Conservation (phyloP, 1,140 invertebrate genomes). For the Oscheius sp. region DNA sequence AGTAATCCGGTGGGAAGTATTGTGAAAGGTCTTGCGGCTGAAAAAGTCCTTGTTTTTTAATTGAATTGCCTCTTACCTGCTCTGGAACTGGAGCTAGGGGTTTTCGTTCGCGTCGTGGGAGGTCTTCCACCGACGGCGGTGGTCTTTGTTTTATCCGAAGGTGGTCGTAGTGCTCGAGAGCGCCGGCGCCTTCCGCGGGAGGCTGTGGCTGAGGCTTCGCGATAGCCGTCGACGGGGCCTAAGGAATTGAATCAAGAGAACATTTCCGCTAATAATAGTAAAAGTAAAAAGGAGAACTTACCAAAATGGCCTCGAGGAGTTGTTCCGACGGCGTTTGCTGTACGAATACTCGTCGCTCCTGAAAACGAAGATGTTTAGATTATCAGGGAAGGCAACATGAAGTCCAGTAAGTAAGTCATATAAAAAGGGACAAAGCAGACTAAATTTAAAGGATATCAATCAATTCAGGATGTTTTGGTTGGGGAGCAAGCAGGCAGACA, state of each 20-base stretch:
- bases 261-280: background rate
- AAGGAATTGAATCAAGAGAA: background rate
- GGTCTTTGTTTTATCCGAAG: constrained; percentile 50
- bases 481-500: too few relatives aligned
- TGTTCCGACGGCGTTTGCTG: constrained; percentile 61
- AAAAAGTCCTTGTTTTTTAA: background rate
- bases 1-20: background rate
- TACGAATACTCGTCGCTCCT: constrained; percentile 60
- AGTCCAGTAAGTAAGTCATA: background rate
- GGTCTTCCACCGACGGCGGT: constrained; percentile 15
- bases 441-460: too few relatives aligned
- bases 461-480: too few relatives aligned
- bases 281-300: background rate
- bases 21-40: background rate
- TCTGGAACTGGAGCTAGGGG: background rate
- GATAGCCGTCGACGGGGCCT: constrained; percentile 25
- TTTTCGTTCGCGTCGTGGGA: background rate
- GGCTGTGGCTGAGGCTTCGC: constrained; percentile 30
- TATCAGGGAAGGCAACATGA: background rate
- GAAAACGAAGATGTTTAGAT: constrained; percentile 20
- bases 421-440: background rate
- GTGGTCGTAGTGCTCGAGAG: constrained; percentile 57
- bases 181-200: constrained; percentile 40
- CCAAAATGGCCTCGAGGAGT: constrained; percentile 49
- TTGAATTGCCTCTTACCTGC: too few relatives aligned